phyloP scores from a whole-genome alignment of 2,113 vertebrate species.

The Malurus melanocephalus region DNA sequence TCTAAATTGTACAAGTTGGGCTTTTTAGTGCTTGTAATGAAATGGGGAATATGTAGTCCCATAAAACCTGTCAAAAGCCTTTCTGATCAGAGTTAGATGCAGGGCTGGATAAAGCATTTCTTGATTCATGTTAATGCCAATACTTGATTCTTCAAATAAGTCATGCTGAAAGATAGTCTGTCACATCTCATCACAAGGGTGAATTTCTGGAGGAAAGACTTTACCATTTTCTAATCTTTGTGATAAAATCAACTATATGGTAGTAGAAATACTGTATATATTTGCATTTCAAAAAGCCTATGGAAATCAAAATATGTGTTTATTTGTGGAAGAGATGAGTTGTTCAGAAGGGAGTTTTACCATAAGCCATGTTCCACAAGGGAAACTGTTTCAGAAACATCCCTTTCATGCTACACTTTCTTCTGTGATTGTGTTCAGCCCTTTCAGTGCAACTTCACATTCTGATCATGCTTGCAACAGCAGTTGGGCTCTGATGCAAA shows the following conservation, averaged over 20 bases:
- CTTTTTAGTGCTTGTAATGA: background rate
- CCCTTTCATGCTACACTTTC: background rate
- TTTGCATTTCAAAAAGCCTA: background rate
- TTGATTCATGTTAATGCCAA: background rate
- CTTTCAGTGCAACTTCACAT: background rate
- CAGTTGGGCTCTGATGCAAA: background rate
- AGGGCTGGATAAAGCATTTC: background rate
- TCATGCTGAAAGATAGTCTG: background rate
- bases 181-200: background rate
- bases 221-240: conserved; percentile 7
- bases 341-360: background rate
- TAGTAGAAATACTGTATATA: background rate
- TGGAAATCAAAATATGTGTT: conserved; percentile 15
- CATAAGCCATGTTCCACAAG: background rate
- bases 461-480: background rate
- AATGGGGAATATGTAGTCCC: background rate
- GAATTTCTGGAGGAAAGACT: conserved; percentile 19
- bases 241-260: background rate
- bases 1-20: background rate
- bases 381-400: background rate
- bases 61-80: conserved; percentile 1
- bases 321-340: background rate
- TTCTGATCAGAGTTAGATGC: background rate
- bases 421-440: background rate
- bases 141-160: conserved; percentile 5